Evolutionary conservation across 1,140 invertebrate species (phyloP).

Genomic region (Aphelinus atriplicis): DNA sequence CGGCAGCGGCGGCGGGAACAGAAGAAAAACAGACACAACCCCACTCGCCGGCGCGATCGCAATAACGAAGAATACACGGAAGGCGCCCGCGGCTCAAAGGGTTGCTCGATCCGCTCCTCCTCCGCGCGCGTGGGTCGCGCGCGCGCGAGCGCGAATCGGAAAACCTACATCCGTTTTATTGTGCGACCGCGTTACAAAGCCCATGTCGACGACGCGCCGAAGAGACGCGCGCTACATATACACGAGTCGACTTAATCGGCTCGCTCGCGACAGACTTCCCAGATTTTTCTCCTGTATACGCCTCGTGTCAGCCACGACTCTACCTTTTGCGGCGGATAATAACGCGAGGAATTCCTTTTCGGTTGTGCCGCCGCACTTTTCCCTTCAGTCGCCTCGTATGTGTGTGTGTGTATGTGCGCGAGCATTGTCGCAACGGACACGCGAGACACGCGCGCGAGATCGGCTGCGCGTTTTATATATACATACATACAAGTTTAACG

Average conservation of each 20-base stretch:
- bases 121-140: too few relatives aligned
- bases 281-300: not conserved
- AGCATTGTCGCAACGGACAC: too few relatives aligned
- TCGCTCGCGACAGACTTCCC: constrained; percentile 7
- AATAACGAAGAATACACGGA: constrained; percentile 18
- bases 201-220: too few relatives aligned
- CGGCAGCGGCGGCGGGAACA: too few relatives aligned
- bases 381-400: too few relatives aligned
- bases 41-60: not conserved
- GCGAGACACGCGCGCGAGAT: not conserved
- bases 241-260: constrained; percentile 21
- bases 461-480: not conserved
- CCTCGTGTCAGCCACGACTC: not conserved
- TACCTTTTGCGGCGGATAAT: constrained; percentile 11
- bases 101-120: not conserved
- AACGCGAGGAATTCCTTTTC: not conserved
- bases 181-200: not conserved
- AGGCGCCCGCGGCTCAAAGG: constrained; percentile 16
- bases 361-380: too few relatives aligned
- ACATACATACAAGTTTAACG: not conserved
- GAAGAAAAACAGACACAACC: too few relatives aligned
- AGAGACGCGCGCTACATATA: too few relatives aligned
- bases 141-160: not conserved
- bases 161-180: constrained; percentile 36
- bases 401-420: too few relatives aligned